Conservation (phyloP, 2,113 vertebrate species). For the Ammodytes dubius region DNA sequence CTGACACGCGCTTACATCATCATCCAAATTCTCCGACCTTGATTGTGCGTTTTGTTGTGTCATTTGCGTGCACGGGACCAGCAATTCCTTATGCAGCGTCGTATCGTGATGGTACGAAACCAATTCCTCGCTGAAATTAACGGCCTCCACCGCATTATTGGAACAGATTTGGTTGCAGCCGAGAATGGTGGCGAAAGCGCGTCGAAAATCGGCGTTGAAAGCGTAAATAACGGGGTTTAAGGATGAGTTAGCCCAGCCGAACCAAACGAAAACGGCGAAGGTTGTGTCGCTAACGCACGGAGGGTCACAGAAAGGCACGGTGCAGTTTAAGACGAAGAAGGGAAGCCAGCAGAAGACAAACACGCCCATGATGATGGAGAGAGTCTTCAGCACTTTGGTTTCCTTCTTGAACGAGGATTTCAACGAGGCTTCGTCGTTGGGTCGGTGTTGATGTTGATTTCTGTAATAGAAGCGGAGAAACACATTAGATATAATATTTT, state of each 20-base stretch:
- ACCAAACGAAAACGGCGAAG: constrained; percentile 89
- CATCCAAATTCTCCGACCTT: constrained; percentile 54
- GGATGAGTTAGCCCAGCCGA: constrained; percentile 89
- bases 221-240: constrained; percentile 89
- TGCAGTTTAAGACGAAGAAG: constrained; percentile 89
- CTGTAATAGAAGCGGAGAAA: too few relatives aligned
- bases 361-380: constrained; percentile 90
- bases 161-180: constrained; percentile 81
- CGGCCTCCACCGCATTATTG: constrained; percentile 80
- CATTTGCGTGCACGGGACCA: constrained; percentile 44
- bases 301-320: constrained; percentile 88
- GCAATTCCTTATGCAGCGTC: constrained; percentile 83
- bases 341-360: constrained; percentile 91
- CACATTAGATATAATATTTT: too few relatives aligned
- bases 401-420: constrained; percentile 88
- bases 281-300: constrained; percentile 84
- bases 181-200: constrained; percentile 85
- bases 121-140: constrained; percentile 86
- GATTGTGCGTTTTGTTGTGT: constrained; percentile 50
- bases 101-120: constrained; percentile 86
- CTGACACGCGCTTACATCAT: constrained; percentile 32
- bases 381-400: constrained; percentile 89
- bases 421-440: constrained; percentile 78
- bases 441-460: constrained; percentile 50
- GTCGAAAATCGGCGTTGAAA: constrained; percentile 87